phyloP scores from a whole-genome alignment of 1,140 invertebrate species.

The Rhyzopertha dominica region DNA sequence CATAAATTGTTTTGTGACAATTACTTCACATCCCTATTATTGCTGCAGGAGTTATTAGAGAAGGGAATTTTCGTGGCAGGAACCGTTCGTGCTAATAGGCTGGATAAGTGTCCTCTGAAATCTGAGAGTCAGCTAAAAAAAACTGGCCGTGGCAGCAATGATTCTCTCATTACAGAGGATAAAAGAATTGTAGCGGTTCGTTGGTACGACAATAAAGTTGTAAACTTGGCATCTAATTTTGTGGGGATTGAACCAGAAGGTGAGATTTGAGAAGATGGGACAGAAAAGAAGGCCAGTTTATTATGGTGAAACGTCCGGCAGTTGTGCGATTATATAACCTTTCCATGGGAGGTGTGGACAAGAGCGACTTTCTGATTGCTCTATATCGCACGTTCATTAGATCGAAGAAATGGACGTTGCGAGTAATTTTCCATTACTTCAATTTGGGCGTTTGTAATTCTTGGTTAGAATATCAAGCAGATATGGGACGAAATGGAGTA shows the following conservation, averaged over 20 bases:
- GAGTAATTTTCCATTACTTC: constrained; percentile 34
- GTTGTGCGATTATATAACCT: constrained; percentile 38
- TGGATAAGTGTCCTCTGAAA: constrained; percentile 36
- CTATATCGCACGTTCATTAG: constrained; percentile 30
- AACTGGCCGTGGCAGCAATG: constrained; percentile 13
- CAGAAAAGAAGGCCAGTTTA: constrained; percentile 18
- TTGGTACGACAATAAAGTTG: not conserved
- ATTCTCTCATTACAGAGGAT: constrained; percentile 8
- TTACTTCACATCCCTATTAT: constrained; percentile 42
- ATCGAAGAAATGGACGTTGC: constrained; percentile 39
- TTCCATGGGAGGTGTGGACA: constrained; percentile 44
- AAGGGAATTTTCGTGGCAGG: constrained; percentile 41
- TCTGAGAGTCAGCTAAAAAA: constrained; percentile 31
- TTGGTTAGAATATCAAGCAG: constrained; percentile 36
- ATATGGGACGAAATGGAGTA: too few relatives aligned
- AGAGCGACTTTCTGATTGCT: constrained; percentile 33
- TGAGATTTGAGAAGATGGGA: constrained; percentile 15
- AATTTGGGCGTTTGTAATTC: constrained; percentile 30
- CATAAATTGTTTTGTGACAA: constrained; percentile 28
- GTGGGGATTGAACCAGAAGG: constrained; percentile 2
- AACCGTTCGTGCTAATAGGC: constrained; percentile 40
- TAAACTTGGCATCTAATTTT: constrained; percentile 9
- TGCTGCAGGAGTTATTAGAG: constrained; percentile 39
- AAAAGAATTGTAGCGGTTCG: not conserved
- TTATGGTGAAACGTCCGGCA: constrained; percentile 37